Base-by-base conservation (phyloP, 2,113 vertebrate species). In the Coregonus clupeaformis region DNA sequence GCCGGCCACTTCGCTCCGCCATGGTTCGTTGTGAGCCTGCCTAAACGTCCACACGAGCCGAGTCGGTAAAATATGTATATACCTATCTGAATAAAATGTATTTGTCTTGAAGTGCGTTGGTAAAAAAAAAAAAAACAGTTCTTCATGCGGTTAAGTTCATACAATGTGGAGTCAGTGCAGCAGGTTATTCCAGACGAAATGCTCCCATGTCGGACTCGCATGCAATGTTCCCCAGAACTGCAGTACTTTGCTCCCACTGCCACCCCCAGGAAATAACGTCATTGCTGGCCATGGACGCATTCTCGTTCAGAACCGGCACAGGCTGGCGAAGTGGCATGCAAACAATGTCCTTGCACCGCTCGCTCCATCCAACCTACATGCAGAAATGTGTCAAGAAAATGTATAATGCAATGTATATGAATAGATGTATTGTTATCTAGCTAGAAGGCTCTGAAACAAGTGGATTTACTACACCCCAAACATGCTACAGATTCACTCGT, bases 1-100 rank as follows among this genome's bases (percentile, higher is more conserved):
- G 87, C 72, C 95, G 93, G 87, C 96, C 94, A 79, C 96, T 94
- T 85, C 95, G 92, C 85, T 97, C 96, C 87, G 95, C 95, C 94
- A 95, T 96, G 93, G 92, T 92, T 85, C 75, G 12, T 22, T 20
- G 24, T 24, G 30, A 68, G 72, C 47, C 67, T 81, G 82, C 76
- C 68, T 82, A 60, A 67, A 11, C 4, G 84, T 88, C 78, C 82
- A 78, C 76, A 11, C 47, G 20, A 18, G 3, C 36, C 36, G 36
- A 12, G 9, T 30, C 3, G 30, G 30, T 32, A 20, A 32, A 27
- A 36, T n/a, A 16, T 18, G n/a, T n/a, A 32, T 36, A 30, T 36
- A 16, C 3, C 11, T 18, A 16, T 20, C 13, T 42, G 36, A 9
- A 18, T 29, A 29, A 32, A 67, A 20, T 18, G 30, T 20, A 29